Evolutionary conservation across 2,113 vertebrate genomes (phyloP).

Genomic region (Antennarius striatus): DNA sequence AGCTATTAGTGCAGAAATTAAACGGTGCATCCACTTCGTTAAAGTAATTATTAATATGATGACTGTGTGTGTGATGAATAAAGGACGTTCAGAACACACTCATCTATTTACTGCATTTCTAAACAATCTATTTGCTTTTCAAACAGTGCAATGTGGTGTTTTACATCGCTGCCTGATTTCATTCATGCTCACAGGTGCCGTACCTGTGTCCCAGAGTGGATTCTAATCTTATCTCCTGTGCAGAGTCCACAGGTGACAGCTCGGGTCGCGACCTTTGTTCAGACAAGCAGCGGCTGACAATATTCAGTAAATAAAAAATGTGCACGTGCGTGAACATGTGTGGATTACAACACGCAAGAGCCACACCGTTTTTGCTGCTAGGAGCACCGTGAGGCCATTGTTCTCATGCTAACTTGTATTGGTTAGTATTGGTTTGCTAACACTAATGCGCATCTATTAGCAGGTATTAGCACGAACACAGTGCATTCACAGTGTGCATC

Average conservation of each 20-base stretch:
- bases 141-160: constrained; percentile 28
- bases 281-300: not conserved
- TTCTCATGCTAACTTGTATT: too few species aligned
- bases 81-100: not conserved
- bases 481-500: too few species aligned
- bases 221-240: constrained; percentile 79
- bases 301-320: not conserved
- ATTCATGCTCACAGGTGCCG: too few species aligned
- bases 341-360: too few species aligned
- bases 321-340: not conserved
- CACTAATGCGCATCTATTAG: too few species aligned
- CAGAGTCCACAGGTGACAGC: constrained; percentile 75
- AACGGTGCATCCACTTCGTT: constrained; percentile 1
- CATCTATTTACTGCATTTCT: not conserved
- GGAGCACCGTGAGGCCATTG: too few species aligned
- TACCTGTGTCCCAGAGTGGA: constrained; percentile 19
- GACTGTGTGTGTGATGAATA: not conserved
- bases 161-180: not conserved
- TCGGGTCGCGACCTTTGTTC: constrained; percentile 57
- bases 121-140: not conserved
- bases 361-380: too few species aligned
- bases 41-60: not conserved
- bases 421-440: too few species aligned
- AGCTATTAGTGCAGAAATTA: constrained; percentile 15
- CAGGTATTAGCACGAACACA: too few species aligned